Conservation (phyloP, 2,797 vertebrate genomes). For the Yasuhikotakia modesta region DNA sequence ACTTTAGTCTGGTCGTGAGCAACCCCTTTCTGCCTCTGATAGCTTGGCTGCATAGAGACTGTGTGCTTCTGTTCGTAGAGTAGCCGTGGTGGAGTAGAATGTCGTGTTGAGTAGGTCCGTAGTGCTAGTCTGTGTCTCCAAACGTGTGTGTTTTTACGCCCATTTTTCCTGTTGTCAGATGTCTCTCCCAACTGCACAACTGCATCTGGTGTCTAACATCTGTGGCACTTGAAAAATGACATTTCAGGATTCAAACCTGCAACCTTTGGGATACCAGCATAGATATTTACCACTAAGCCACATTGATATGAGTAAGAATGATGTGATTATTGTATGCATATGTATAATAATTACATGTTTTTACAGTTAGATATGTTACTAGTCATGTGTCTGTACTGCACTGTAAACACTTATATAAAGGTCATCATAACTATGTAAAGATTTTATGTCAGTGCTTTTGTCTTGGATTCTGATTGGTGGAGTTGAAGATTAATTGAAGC, state of each 20-base stretch:
- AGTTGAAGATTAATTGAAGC: neutral
- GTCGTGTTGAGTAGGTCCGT: slow-evolving; percentile 48
- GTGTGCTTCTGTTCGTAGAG: slow-evolving; percentile 70
- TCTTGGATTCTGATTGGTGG: neutral
- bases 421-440: no score
- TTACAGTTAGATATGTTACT: neutral
- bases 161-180: slow-evolving; percentile 50
- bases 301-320: neutral
- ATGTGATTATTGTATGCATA: neutral
- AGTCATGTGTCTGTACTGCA: neutral
- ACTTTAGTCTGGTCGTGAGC: slow-evolving; percentile 72
- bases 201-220: neutral
- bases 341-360: neutral
- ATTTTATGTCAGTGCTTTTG: neutral
- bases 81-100: slow-evolving; percentile 49
- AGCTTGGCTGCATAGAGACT: slow-evolving; percentile 79
- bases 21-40: slow-evolving; percentile 21
- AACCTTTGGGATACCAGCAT: neutral
- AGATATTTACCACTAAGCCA: neutral
- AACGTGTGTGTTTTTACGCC: slow-evolving; percentile 46
- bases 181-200: slow-evolving; percentile 20
- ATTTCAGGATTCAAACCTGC: neutral
- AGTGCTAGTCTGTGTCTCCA: slow-evolving; percentile 58
- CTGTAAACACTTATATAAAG: neutral
- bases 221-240: slow-evolving; percentile 14